Evolutionary conservation across 2,113 vertebrate species (phyloP), one percentile per base, ranked within the genome.

Genomic region (Gymnarchus niloticus): DNA sequence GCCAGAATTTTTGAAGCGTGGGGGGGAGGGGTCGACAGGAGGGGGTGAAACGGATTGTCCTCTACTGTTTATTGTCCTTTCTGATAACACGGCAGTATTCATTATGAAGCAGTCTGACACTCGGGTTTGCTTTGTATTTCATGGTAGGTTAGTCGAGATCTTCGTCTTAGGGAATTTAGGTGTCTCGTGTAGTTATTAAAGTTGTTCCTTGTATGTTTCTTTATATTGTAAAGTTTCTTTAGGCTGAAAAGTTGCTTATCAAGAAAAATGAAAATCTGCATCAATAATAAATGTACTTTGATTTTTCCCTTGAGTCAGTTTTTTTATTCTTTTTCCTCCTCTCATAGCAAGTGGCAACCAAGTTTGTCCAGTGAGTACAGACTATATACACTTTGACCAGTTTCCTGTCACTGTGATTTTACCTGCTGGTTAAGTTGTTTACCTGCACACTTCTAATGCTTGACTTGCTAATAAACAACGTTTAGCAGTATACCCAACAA

Each of bases 121-220:
- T 89, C 91, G 91, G 92, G 91, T 92, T 92, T 93, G 93, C 93
- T 94, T 94, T 94, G 92, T 93, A 93, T 94, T 93, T 94, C 91
- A 91, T 93, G 89, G 92, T 93, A 94, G 93, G 91, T 88, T 93
- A 94, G 93, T 91, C 91, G 90, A 90, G 89, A 91, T 93, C 92
- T 92, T 93, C 93, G 93, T 93, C 91, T 93, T 94, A 95, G 94
- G 93, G 92, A 91, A 91, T 92, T n/a, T 95, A 95, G 94, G 89
- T 89, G 92, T 94, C 92, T 93, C 92, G 93, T 95, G 92, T 95
- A 94, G 92, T 92, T 94, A 93, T 93, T 46, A 83, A 92, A 93
- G 89, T 93, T 94, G 93, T 95, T 93, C 92, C 94, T 93, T 94
- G 94, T 94, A 95, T 94, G 92, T 93, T 93, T 93, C 94, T 94